phyloP scores from a whole-genome alignment of 2,797 vertebrate species.

The Mycteria americana region DNA sequence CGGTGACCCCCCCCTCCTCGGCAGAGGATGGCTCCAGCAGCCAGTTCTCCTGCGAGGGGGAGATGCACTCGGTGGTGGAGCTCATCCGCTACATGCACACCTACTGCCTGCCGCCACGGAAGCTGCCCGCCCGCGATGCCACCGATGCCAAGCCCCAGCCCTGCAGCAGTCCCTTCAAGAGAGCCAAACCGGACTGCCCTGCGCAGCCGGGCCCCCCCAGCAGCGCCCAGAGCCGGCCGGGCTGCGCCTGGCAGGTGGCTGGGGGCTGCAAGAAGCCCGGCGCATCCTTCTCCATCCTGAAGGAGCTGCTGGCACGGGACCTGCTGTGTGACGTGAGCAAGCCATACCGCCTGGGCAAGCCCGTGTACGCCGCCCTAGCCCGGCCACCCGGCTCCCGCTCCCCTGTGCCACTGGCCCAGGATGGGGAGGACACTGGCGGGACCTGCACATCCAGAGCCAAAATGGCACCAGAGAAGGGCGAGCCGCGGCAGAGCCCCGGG shows the following conservation, averaged over 20 bases:
- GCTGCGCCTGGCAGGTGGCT: not conserved
- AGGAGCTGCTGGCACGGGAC: conserved; percentile 89
- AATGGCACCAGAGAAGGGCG: not conserved
- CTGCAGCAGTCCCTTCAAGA: conserved; percentile 69
- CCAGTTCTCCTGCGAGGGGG: conserved; percentile 82
- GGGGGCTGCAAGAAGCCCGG: conserved; percentile 49
- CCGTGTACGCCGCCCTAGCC: conserved; percentile 82
- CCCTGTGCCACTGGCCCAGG: not conserved
- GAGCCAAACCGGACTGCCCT: conserved; percentile 46
- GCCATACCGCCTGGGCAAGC: conserved; percentile 92
- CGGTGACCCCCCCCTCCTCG: not conserved
- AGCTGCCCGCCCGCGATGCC: conserved; percentile 79
- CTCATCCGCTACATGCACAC: conserved; percentile 99
- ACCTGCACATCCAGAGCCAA: conserved; percentile 4
- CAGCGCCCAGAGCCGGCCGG: not conserved
- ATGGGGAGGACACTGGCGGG: not conserved
- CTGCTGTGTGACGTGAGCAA: conserved; percentile 91
- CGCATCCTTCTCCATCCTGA: conserved; percentile 85
- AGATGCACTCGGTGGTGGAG: conserved; percentile 87
- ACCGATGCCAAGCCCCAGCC: conserved; percentile 69
- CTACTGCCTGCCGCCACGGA: conserved; percentile 91
- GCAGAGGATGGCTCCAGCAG: not conserved
- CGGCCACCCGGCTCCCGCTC: not conserved
- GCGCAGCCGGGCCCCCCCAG: not conserved
- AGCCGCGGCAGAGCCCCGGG: conserved; percentile 67